phyloP scores from a whole-genome alignment of 2,888 invertebrate genomes.

The Zele albiditarsus region DNA sequence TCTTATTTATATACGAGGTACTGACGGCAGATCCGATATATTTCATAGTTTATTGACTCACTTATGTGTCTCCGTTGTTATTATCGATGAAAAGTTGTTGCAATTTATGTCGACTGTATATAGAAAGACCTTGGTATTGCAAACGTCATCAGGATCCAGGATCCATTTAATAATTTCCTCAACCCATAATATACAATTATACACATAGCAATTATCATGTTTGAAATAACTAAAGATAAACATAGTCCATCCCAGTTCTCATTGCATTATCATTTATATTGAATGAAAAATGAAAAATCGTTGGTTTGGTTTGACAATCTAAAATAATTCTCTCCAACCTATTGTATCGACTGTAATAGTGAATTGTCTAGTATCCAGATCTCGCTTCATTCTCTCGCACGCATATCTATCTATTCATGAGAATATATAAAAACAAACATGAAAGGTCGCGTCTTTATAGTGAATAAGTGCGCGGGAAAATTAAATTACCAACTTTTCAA shows the following conservation, averaged over 20 bases:
- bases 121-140: constrained; percentile 29
- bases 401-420: background rate
- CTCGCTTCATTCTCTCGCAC: background rate
- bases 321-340: too few species aligned
- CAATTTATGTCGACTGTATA: constrained; percentile 51
- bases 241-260: too few species aligned
- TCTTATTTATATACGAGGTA: background rate
- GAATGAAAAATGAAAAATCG: too few species aligned
- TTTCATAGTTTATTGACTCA: constrained; percentile 22
- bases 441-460: constrained; percentile 13
- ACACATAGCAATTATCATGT: background rate
- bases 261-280: too few species aligned
- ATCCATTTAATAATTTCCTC: constrained; percentile 30
- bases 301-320: too few species aligned
- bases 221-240: too few species aligned
- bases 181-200: background rate
- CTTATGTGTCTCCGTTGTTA: constrained; percentile 18
- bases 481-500: constrained; percentile 26
- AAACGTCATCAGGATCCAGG: constrained; percentile 38
- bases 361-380: too few species aligned
- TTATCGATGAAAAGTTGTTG: constrained; percentile 45
- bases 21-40: constrained; percentile 33
- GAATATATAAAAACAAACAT: background rate
- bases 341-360: too few species aligned
- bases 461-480: constrained; percentile 22